Evolutionary conservation across 2,888 invertebrate species (phyloP).

Genomic region (Meiosimyza platycephala): DNA sequence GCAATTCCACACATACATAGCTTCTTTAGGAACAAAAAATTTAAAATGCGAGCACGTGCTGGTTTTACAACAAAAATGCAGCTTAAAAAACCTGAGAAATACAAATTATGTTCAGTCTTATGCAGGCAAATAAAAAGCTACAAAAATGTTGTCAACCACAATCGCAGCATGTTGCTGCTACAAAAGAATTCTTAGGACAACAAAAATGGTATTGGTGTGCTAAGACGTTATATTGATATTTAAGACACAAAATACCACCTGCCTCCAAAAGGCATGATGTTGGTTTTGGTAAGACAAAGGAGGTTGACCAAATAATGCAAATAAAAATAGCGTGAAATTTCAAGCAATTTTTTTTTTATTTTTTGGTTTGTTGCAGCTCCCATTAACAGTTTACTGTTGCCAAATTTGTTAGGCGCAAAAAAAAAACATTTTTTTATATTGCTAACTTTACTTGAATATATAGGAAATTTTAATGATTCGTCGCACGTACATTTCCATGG

Average conservation of each 20-base stretch:
- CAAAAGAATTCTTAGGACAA: no score
- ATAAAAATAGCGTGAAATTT: constrained; percentile 7
- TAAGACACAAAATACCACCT: no score
- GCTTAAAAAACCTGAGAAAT: not conserved
- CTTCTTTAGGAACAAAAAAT: not conserved
- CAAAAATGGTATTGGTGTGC: no score
- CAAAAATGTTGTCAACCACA: no score
- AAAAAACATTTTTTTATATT: not conserved
- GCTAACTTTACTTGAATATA: not conserved
- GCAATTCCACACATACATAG: no score
- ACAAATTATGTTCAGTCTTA: no score
- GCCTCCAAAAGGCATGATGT: not conserved
- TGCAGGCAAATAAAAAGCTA: no score
- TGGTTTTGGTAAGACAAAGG: not conserved
- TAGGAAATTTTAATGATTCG: not conserved
- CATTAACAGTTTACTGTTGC: not conserved
- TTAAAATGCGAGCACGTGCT: constrained; percentile 21
- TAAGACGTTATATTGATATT: no score
- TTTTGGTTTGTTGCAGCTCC: not conserved
- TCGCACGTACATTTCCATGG: constrained; percentile 14
- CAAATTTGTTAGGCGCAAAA: not conserved
- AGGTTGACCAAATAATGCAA: not conserved
- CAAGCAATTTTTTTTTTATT: not conserved
- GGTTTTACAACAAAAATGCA: not conserved
- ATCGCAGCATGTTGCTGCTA: no score